A percentile compares a stretch with the other conserved stretches of the same genome.
Conservation (phyloP, 2,888 invertebrate species). For the Ellobium chinense region DNA sequence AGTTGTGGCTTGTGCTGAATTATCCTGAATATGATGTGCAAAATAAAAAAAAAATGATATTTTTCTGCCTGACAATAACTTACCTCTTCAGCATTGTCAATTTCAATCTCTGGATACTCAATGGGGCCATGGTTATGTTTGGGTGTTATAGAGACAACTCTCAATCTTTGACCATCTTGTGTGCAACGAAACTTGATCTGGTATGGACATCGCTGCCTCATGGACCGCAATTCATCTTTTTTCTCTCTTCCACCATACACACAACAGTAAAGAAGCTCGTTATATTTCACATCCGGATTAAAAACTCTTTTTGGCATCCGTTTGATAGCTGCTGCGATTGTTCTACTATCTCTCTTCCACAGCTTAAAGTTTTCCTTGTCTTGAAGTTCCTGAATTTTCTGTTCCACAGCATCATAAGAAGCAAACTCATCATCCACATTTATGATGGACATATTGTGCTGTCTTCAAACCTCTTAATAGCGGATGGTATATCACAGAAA, state of each 20-base stretch:
- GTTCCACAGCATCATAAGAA: constrained; percentile 41
- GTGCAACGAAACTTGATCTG: constrained; percentile 43
- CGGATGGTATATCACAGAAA: too few species aligned
- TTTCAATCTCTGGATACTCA: constrained; percentile 29
- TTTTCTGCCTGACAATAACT: neutral
- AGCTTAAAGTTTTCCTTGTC: constrained; percentile 40
- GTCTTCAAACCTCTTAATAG: too few species aligned
- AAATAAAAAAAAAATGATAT: neutral
- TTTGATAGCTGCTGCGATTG: constrained; percentile 40
- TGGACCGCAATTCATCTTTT: constrained; percentile 40
- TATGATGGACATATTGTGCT: constrained; percentile 27
- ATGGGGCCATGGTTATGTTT: constrained; percentile 34
- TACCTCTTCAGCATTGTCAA: constrained; percentile 23
- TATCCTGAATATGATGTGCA: too few species aligned
- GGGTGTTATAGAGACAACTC: constrained; percentile 38
- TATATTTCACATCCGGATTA: constrained; percentile 40
- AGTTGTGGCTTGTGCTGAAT: too few species aligned
- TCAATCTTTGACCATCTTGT: constrained; percentile 34
- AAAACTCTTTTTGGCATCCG: constrained; percentile 42
- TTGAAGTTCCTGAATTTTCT: constrained; percentile 41
- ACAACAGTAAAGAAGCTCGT: constrained; percentile 41
- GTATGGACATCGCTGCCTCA: constrained; percentile 40
- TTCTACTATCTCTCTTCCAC: constrained; percentile 43
- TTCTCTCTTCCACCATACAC: constrained; percentile 42
- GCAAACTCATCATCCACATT: constrained; percentile 41